Evolutionary conservation across 1,140 invertebrate genomes (phyloP).

Genomic region (Drosophila sechellia): DNA sequence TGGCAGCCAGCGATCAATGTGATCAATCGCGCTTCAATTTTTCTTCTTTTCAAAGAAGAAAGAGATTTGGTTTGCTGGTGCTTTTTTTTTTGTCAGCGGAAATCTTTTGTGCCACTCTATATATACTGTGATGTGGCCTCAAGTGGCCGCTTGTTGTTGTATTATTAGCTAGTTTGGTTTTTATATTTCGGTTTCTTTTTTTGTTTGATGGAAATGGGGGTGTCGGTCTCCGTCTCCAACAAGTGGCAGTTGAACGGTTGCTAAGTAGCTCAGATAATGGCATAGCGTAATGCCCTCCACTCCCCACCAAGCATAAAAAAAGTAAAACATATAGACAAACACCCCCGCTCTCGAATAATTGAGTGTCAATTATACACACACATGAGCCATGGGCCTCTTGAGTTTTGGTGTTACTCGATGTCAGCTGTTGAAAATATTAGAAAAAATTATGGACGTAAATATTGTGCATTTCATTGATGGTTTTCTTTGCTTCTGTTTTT

Average conservation of each 20-base stretch:
- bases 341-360: constrained; percentile 59
- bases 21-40: constrained; percentile 81
- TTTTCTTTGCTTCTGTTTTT: constrained; percentile 6
- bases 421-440: constrained; percentile 82
- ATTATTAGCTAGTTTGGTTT: constrained; percentile 77
- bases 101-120: constrained; percentile 69
- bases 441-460: constrained; percentile 80
- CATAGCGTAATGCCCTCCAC: constrained; percentile 55
- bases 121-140: constrained; percentile 36
- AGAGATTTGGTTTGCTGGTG: constrained; percentile 20
- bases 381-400: constrained; percentile 8
- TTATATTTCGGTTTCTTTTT: constrained; percentile 46
- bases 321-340: constrained; percentile 10
- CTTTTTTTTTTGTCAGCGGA: constrained; percentile 67
- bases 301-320: constrained; percentile 1
- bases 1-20: constrained; percentile 72
- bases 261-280: constrained; percentile 79
- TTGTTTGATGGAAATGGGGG: constrained; percentile 17
- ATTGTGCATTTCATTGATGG: constrained; percentile 73
- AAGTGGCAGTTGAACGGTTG: constrained; percentile 77
- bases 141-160: constrained; percentile 69
- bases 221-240: constrained; percentile 58
- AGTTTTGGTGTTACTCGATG: constrained; percentile 61
- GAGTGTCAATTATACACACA: constrained; percentile 76
- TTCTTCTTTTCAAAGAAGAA: constrained; percentile 50